Conservation (phyloP, 2,797 vertebrate genomes). For the Vultur gryphus region DNA sequence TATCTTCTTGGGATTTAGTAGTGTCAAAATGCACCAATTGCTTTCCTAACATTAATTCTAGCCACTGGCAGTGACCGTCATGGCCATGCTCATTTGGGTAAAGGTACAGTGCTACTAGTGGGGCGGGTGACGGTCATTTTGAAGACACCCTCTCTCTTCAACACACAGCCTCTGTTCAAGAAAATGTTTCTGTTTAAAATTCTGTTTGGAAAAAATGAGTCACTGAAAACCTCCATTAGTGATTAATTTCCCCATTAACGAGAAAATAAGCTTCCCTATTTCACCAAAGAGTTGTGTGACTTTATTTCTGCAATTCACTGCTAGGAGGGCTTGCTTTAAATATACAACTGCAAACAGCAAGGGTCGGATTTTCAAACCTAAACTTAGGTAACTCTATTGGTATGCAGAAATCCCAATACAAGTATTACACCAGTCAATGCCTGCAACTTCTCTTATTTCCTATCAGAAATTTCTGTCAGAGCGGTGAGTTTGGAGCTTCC, state of each 20-base stretch:
- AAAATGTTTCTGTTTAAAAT: not conserved
- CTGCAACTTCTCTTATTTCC: not conserved
- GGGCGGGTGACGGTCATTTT: fast-evolving
- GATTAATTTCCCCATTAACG: not conserved
- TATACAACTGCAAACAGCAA: not conserved
- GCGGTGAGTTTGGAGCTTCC: not conserved
- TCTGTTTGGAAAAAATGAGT: not conserved
- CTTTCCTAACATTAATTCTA: not conserved
- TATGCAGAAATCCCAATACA: constrained; percentile 36
- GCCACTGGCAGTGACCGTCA: not conserved
- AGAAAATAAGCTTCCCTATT: not conserved
- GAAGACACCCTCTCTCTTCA: not conserved
- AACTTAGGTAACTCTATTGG: not conserved
- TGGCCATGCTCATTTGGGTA: not conserved
- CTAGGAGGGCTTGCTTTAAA: not conserved
- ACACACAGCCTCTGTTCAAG: not conserved
- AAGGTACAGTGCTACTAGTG: not conserved
- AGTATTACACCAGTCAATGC: not conserved
- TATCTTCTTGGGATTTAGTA: not conserved
- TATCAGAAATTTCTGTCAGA: not conserved
- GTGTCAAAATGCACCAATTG: not conserved
- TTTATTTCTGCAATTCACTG: not conserved
- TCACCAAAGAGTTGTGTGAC: not conserved
- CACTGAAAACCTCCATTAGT: not conserved
- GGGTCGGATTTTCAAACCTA: not conserved